These are phyloP conservation scores for Atethmia centrago DNA, from an alignment of 2,888 invertebrate genomes.

Conservation along the genomic window DNA sequence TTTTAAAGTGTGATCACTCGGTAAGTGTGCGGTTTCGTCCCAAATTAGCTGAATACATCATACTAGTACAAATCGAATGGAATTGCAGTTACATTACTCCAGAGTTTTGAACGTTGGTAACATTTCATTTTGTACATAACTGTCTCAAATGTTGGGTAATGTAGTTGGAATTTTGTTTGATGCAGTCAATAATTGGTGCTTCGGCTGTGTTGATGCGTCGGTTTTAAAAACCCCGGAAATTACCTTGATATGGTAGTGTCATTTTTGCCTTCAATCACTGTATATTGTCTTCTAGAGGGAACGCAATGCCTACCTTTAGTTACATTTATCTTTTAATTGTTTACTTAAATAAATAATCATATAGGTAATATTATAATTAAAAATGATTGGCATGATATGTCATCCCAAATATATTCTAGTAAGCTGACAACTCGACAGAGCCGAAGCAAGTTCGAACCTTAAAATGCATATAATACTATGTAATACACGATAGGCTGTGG, in stretches of 20 bases:
- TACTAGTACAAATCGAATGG: constrained; percentile 74
- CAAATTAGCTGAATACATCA: constrained; percentile 74
- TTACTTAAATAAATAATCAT: neutral
- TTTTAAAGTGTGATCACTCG: constrained; percentile 52
- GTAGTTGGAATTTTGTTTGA: constrained; percentile 76
- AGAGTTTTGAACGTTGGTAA: constrained; percentile 73
- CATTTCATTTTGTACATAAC: constrained; percentile 82
- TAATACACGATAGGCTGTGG: constrained; percentile 66
- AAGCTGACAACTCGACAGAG: constrained; percentile 69
- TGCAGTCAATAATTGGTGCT: constrained; percentile 67
- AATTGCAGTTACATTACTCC: constrained; percentile 74
- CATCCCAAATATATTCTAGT: neutral
- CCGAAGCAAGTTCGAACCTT: constrained; percentile 57
- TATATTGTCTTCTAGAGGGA: constrained; percentile 20
- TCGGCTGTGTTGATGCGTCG: constrained; percentile 75
- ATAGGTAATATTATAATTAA: neutral
- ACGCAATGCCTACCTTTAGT: constrained; percentile 29
- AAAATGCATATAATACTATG: constrained; percentile 61
- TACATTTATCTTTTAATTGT: neutral
- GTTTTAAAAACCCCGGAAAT: neutral
- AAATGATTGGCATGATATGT: too few species aligned
- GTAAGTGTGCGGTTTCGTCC: constrained; percentile 74
- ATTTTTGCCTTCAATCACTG: neutral
- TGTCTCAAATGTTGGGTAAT: constrained; percentile 73
- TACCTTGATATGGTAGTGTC: neutral